Evolutionary conservation across 2,113 vertebrate species (phyloP).

Genomic region (Chamaetylas fuelleborni): DNA sequence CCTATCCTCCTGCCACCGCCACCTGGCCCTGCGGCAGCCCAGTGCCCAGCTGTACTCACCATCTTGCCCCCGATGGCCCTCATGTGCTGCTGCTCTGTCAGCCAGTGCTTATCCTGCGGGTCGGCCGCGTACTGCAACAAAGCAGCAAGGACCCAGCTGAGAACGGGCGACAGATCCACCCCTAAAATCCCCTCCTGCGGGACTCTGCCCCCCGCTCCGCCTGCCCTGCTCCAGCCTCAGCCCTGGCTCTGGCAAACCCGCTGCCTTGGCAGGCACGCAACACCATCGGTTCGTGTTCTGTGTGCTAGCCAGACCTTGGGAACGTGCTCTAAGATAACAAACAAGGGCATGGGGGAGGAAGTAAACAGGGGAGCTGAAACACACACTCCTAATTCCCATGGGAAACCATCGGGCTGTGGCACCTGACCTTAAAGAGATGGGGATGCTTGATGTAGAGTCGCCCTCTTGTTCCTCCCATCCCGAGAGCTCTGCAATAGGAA

Average conservation of each 20-base stretch:
- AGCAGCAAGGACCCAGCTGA: slow-evolving; percentile 42
- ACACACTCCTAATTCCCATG: accelerated
- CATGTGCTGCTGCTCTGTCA: slow-evolving; percentile 96
- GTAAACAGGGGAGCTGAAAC: neutral
- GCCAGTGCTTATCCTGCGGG: slow-evolving; percentile 97
- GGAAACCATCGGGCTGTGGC: neutral
- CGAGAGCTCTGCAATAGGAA: slow-evolving; percentile 84
- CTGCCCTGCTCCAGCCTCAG: neutral
- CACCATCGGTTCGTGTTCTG: accelerated
- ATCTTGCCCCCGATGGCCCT: slow-evolving; percentile 97
- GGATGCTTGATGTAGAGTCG: slow-evolving; percentile 97
- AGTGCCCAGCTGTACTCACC: slow-evolving; percentile 74
- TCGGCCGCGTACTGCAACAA: slow-evolving; percentile 91
- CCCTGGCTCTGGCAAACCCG: neutral
- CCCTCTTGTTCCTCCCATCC: slow-evolving; percentile 97
- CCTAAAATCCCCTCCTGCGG: neutral
- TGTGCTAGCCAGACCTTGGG: neutral
- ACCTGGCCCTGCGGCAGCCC: neutral
- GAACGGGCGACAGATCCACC: neutral
- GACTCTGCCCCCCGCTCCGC: neutral
- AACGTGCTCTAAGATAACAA: accelerated
- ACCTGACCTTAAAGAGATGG: slow-evolving; percentile 93
- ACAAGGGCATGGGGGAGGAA: neutral
- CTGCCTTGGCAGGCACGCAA: accelerated
- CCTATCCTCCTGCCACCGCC: neutral